phyloP scores from a whole-genome alignment of 2,113 vertebrate species.

The Balaenoptera acutorostrata region DNA sequence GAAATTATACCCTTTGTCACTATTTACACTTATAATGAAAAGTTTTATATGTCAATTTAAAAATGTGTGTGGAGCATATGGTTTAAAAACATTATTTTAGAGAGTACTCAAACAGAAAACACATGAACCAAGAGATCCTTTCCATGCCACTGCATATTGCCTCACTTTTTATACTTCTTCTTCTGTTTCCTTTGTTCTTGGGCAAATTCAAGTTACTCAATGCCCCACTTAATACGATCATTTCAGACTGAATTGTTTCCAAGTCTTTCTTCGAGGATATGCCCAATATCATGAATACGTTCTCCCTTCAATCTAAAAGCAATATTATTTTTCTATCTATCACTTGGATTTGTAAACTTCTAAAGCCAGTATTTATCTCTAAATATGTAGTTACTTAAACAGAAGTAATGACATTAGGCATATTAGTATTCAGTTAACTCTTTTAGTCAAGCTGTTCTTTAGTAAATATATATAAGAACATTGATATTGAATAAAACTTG shows the following conservation, averaged over 20 bases:
- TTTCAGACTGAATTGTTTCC: not conserved
- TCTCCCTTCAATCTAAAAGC: not conserved
- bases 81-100: not conserved
- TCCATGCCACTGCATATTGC: not conserved
- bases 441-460: not conserved
- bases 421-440: not conserved
- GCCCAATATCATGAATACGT: not conserved
- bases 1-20: not conserved
- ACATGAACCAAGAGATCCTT: not conserved
- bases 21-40: not conserved
- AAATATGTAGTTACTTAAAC: not conserved
- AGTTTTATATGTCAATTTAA: not conserved
- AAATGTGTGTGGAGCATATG: not conserved
- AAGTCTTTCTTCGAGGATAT: not conserved
- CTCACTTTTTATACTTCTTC: not conserved
- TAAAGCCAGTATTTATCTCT: not conserved
- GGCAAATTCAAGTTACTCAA: not conserved
- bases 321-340: not conserved
- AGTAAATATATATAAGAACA: not conserved
- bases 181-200: not conserved
- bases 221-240: not conserved
- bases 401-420: not conserved
- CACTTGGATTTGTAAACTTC: not conserved
- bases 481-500: not conserved
- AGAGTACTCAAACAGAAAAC: not conserved